phyloP scores from a whole-genome alignment of 2,888 invertebrate species.

The Itoplectis maculator region DNA sequence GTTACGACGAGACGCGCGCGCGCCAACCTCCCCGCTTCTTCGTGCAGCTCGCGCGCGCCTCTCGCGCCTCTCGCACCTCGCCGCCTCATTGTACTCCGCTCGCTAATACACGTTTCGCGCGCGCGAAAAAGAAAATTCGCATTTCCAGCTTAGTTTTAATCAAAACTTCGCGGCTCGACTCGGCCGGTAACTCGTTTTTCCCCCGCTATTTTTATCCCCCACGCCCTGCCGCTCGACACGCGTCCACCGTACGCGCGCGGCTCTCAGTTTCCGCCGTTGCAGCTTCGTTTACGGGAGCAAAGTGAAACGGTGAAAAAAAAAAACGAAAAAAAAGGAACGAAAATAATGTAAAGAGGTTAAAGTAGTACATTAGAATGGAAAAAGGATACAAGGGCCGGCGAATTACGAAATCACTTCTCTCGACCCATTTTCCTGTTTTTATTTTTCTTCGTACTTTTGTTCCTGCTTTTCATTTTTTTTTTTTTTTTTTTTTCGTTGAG shows the following conservation, averaged over 20 bases:
- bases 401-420: conserved; percentile 35
- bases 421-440: neutral
- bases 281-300: conserved; percentile 32
- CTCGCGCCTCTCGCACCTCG: conserved; percentile 43
- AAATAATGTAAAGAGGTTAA: conserved; percentile 15
- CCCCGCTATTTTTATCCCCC: conserved; percentile 45
- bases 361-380: conserved; percentile 12
- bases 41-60: too few species aligned
- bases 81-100: neutral
- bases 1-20: conserved; percentile 50
- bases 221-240: conserved; percentile 31
- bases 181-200: conserved; percentile 45
- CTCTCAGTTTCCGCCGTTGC: neutral
- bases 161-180: conserved; percentile 71
- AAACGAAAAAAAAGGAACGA: neutral
- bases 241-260: conserved; percentile 9
- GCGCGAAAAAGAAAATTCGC: conserved; percentile 72
- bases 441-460: too few species aligned
- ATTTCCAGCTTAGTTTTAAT: conserved; percentile 79
- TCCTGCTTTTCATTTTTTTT: too few species aligned
- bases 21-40: conserved; percentile 32
- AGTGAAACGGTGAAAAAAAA: neutral
- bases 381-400: neutral
- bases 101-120: conserved; percentile 58
- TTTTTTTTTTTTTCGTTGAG: neutral